phyloP scores from a whole-genome alignment of 2,888 invertebrate species.

The Drosophila yooni region DNA sequence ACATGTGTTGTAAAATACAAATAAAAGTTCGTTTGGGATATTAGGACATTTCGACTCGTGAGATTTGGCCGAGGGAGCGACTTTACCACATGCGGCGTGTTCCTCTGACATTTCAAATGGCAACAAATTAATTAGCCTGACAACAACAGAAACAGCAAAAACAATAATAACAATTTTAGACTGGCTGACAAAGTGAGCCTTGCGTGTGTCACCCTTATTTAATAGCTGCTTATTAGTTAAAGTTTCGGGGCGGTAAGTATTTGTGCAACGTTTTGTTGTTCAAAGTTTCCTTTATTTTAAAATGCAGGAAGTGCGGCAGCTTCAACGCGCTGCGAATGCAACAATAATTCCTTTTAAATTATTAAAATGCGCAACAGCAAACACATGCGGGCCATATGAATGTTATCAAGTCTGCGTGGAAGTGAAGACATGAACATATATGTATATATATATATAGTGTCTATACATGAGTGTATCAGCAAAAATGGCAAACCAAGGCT shows the following conservation, averaged over 20 bases:
- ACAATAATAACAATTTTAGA: conserved; percentile 10
- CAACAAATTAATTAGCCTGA: conserved; percentile 40
- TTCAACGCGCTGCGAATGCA: conserved; percentile 38
- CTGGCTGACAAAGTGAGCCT: conserved; percentile 15
- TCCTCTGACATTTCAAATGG: conserved; percentile 21
- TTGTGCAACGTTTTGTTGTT: conserved; percentile 21
- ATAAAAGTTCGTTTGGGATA: background rate
- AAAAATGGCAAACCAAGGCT: conserved; percentile 9
- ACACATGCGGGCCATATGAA: conserved; percentile 62
- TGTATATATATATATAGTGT: conserved; percentile 2
- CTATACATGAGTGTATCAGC: background rate
- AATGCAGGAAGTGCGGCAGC: conserved; percentile 32
- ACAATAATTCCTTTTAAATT: conserved; percentile 38
- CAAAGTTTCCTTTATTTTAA: conserved; percentile 26
- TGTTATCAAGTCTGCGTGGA: conserved; percentile 6
- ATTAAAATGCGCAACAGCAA: conserved; percentile 37
- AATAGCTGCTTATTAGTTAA: conserved; percentile 26
- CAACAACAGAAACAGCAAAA: conserved; percentile 12
- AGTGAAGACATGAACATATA: conserved; percentile 7
- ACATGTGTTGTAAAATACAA: conserved; percentile 5
- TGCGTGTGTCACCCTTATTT: conserved; percentile 21
- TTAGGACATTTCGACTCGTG: conserved; percentile 4
- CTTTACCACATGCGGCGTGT: conserved; percentile 36
- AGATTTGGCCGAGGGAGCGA: background rate
- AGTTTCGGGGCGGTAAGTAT: conserved; percentile 22